Evolutionary conservation across 1,140 invertebrate species (phyloP).

Genomic region (Polyergus mexicanus): DNA sequence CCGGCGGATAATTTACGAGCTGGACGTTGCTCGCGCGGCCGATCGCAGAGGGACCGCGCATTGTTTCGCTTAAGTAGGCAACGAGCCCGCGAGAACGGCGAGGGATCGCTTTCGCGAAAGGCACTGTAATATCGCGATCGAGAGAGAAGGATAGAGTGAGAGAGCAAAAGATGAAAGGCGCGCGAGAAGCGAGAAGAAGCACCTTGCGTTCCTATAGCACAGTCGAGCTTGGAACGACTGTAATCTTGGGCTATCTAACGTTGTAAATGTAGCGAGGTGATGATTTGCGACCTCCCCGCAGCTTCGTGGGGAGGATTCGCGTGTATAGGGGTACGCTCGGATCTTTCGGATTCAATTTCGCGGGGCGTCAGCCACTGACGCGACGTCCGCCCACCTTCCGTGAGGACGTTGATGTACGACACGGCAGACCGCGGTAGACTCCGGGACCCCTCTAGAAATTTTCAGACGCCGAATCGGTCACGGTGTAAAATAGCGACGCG

Average conservation of each 20-base stretch:
- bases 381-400: conserved; percentile 84
- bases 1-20: conserved; percentile 66
- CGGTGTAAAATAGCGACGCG: conserved; percentile 38
- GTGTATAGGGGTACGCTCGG: conserved; percentile 63
- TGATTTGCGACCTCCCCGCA: conserved; percentile 85
- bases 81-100: conserved; percentile 25
- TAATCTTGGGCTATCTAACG: conserved; percentile 85
- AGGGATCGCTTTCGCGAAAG: conserved; percentile 64
- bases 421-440: conserved; percentile 68
- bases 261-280: conserved; percentile 84
- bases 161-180: conserved; percentile 4
- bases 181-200: conserved; percentile 1
- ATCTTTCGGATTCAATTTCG: conserved; percentile 86
- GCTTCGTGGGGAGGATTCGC: conserved; percentile 72
- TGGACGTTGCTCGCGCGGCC: conserved; percentile 37
- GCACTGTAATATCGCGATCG: conserved; percentile 7
- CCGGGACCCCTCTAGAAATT: conserved; percentile 25
- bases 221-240: conserved; percentile 72
- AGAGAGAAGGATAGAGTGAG: background rate
- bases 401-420: conserved; percentile 84
- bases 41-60: conserved; percentile 53
- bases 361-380: conserved; percentile 84
- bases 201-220: conserved; percentile 46
- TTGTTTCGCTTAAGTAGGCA: conserved; percentile 70
- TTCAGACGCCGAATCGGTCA: conserved; percentile 16